These are phyloP conservation scores for Liodrosophila aerea DNA, from an alignment of 2,888 invertebrate species.

Conservation along the genomic window DNA sequence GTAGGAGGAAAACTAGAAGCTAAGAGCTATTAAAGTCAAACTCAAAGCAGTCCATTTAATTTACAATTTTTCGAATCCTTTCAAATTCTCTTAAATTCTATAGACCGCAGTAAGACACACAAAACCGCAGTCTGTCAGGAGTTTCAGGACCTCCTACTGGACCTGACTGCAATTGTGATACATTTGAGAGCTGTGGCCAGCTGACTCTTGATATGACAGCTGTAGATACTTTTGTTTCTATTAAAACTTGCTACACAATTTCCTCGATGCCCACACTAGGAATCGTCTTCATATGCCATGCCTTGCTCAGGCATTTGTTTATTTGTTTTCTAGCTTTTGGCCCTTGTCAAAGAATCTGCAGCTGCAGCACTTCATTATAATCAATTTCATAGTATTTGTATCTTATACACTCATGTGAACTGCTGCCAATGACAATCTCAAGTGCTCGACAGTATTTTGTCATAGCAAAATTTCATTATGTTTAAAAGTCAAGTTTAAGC, in stretches of 20 bases:
- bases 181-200: slow-evolving; percentile 15
- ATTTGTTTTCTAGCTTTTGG: slow-evolving; percentile 58
- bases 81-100: slow-evolving; percentile 52
- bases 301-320: slow-evolving; percentile 60
- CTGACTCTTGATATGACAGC: slow-evolving; percentile 60
- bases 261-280: slow-evolving; percentile 39
- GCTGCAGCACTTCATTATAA: slow-evolving; percentile 66
- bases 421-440: slow-evolving; percentile 56
- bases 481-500: slow-evolving; percentile 46
- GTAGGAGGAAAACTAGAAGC: neutral
- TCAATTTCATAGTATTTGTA: slow-evolving; percentile 31
- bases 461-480: slow-evolving; percentile 62
- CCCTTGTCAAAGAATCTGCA: slow-evolving; percentile 63
- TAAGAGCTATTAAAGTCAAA: slow-evolving; percentile 9
- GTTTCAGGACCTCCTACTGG: slow-evolving; percentile 9
- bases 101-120: slow-evolving; percentile 64
- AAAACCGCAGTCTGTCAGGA: slow-evolving; percentile 44
- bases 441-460: slow-evolving; percentile 63
- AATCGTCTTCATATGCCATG: slow-evolving; percentile 42
- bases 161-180: neutral
- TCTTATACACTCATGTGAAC: slow-evolving; percentile 20
- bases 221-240: slow-evolving; percentile 65
- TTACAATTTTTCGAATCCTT: slow-evolving; percentile 66
- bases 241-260: slow-evolving; percentile 57
- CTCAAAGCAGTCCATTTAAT: slow-evolving; percentile 63